phyloP scores from a whole-genome alignment of 2,888 invertebrate species.

The Drosophila anomalata region DNA sequence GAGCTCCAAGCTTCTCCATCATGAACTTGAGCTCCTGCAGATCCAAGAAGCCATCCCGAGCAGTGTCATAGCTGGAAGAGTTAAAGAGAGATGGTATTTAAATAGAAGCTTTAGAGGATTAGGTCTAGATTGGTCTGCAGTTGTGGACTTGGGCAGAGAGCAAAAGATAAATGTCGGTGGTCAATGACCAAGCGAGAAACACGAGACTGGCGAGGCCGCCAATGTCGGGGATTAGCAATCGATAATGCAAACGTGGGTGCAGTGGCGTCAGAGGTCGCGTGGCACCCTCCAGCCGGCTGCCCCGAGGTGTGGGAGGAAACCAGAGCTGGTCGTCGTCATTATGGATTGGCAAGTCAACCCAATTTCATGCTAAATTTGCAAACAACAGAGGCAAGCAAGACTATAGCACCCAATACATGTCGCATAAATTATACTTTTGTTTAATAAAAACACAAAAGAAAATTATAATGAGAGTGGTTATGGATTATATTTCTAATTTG shows the following conservation, averaged over 20 bases:
- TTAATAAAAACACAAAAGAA: not conserved
- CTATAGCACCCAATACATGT: not conserved
- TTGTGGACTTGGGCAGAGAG: not conserved
- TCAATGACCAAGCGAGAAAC: conserved; percentile 41
- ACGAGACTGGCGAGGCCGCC: conserved; percentile 33
- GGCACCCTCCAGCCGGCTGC: conserved; percentile 11
- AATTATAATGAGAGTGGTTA: not conserved
- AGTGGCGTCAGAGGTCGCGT: conserved; percentile 50
- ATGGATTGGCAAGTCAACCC: conserved; percentile 44
- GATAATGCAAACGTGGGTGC: conserved; percentile 54
- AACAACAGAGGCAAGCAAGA: conserved; percentile 14
- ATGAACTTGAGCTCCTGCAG: conserved; percentile 95
- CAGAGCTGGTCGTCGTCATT: not conserved
- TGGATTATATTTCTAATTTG: not conserved
- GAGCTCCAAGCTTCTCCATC: conserved; percentile 98
- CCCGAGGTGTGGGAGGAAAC: conserved; percentile 9
- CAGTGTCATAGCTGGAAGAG: conserved; percentile 93
- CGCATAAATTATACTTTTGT: not conserved
- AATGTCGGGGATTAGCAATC: conserved; percentile 50
- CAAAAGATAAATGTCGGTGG: conserved; percentile 31
- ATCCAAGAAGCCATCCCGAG: conserved; percentile 94
- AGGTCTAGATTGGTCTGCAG: conserved; percentile 31
- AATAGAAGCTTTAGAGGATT: conserved; percentile 1
- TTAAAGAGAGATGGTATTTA: not conserved
- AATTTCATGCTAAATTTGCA: conserved; percentile 53